Conservation (phyloP, 1,140 invertebrate genomes). For the Eurosta solidaginis region DNA sequence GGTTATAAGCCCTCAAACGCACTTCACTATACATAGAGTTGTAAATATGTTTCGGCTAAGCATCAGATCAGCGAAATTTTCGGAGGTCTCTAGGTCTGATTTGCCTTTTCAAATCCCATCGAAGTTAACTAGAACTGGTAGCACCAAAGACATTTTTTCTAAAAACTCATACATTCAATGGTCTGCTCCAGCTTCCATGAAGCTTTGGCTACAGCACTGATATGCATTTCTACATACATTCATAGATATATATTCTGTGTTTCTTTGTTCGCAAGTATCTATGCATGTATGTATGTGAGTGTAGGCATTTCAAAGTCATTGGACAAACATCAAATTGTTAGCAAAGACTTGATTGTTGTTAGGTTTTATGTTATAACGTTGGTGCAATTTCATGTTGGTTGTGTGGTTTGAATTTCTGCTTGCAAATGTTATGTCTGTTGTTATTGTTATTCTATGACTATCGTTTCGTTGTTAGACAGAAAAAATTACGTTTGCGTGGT, state of each 20-base stretch:
- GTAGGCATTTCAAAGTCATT: conserved; percentile 4
- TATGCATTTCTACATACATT: background rate
- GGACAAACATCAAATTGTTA: conserved; percentile 18
- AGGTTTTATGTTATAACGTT: conserved; percentile 1
- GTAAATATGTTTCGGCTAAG: too few relatives aligned
- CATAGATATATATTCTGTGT: background rate
- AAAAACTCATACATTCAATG: too few relatives aligned
- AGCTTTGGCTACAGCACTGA: too few relatives aligned
- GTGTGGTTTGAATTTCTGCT: background rate
- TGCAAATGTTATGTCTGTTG: background rate
- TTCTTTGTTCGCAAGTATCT: too few relatives aligned
- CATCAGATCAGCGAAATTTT: too few relatives aligned
- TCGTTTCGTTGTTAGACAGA: conserved; percentile 23
- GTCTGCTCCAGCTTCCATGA: too few relatives aligned
- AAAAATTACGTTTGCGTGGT: conserved; percentile 20
- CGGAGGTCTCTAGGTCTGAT: too few relatives aligned
- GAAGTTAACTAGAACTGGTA: too few relatives aligned
- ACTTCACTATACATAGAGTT: too few relatives aligned
- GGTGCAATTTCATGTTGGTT: background rate
- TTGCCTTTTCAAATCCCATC: too few relatives aligned
- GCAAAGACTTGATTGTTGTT: background rate
- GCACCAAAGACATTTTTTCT: too few relatives aligned
- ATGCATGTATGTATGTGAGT: background rate
- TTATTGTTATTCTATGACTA: background rate
- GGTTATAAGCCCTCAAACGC: too few relatives aligned